These are phyloP conservation scores for Cherax quadricarinatus DNA, from an alignment of 1,140 invertebrate species.

Conservation along the genomic window DNA sequence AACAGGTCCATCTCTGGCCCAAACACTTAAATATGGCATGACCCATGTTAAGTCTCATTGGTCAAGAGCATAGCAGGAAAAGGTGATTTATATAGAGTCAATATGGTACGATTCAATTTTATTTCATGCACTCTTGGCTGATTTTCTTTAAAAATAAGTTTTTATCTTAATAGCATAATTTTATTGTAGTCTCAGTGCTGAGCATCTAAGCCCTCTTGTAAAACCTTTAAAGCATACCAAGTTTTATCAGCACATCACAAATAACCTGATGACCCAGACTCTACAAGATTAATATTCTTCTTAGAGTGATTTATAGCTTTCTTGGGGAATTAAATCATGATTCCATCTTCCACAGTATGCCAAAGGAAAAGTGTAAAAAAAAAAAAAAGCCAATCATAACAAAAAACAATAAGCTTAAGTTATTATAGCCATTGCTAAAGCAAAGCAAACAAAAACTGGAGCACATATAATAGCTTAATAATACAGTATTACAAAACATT, in stretches of 20 bases:
- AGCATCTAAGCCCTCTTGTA: neutral
- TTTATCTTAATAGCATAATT: neutral
- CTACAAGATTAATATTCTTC: neutral
- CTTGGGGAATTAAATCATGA: neutral
- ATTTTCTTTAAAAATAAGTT: neutral
- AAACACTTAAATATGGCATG: neutral
- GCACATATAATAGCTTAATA: neutral
- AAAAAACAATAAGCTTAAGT: neutral
- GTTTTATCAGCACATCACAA: neutral
- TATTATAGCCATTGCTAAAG: neutral
- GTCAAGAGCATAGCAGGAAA: conserved; percentile 19
- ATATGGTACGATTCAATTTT: conserved; percentile 9
- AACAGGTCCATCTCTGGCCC: neutral
- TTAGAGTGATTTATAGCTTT: neutral
- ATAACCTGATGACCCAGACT: neutral
- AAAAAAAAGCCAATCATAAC: neutral
- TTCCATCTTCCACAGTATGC: neutral
- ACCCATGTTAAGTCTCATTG: neutral
- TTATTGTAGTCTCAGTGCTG: neutral
- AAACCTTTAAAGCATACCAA: neutral
- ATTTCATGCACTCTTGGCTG: neutral
- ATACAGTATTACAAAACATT: neutral
- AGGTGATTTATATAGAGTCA: conserved; percentile 12
- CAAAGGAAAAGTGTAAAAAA: neutral
- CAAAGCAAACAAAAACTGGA: too few relatives aligned